Conservation (phyloP, 2,113 vertebrate genomes). For the Nothocercus nigrocapillus region DNA sequence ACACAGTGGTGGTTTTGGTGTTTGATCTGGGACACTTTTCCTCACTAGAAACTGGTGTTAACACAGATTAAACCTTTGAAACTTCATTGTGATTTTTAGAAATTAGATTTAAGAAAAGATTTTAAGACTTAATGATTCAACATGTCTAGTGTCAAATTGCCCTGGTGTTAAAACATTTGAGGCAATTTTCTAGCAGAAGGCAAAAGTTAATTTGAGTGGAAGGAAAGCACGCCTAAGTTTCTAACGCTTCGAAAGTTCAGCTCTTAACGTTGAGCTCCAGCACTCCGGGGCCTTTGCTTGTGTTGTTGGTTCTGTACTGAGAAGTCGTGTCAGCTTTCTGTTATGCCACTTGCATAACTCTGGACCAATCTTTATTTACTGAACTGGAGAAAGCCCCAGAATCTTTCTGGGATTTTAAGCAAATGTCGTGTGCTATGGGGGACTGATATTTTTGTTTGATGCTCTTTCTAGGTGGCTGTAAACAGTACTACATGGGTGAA, state of each 20-base stretch:
- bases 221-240: background rate
- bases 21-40: background rate
- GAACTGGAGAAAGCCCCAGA: background rate
- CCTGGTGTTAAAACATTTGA: background rate
- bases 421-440: background rate
- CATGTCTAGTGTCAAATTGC: background rate
- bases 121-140: background rate
- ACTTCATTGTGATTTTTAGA: background rate
- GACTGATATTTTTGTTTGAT: background rate
- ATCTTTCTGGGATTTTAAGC: background rate
- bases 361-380: background rate
- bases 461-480: background rate
- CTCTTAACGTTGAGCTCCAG: background rate
- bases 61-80: background rate
- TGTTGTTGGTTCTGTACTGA: background rate
- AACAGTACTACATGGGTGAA: background rate
- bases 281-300: background rate
- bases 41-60: background rate
- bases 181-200: background rate
- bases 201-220: background rate
- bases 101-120: no score
- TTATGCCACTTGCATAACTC: background rate
- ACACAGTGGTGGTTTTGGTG: background rate
- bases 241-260: background rate
- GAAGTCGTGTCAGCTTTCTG: background rate